These are phyloP conservation scores for Agrochola circellaris DNA, from an alignment of 2,888 invertebrate species.

Conservation along the genomic window DNA sequence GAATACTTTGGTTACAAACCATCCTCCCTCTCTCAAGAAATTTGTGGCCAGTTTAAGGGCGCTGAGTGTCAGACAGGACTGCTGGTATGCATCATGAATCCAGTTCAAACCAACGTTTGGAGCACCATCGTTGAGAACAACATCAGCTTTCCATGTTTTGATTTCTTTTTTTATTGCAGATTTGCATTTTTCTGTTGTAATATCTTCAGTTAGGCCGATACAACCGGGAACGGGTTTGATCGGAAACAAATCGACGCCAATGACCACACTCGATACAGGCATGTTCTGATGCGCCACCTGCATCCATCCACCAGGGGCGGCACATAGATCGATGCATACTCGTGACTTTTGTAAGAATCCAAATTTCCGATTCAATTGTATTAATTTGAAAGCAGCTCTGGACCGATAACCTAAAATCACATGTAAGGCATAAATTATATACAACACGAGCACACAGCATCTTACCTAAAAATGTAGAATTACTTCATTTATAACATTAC, in stretches of 20 bases:
- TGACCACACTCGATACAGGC: constrained; percentile 98
- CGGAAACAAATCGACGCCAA: constrained; percentile 99
- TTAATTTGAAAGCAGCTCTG: constrained; percentile 99
- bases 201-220: constrained; percentile 97
- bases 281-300: constrained; percentile 99
- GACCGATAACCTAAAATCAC: constrained; percentile 96
- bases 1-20: constrained; percentile 99
- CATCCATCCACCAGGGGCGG: constrained; percentile 99
- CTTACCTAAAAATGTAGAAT: neutral
- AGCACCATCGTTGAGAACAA: constrained; percentile 99
- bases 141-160: constrained; percentile 99
- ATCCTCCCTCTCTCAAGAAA: constrained; percentile 97
- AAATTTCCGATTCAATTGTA: constrained; percentile 99
- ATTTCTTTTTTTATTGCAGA: constrained; percentile 95
- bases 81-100: constrained; percentile 99
- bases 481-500: constrained; percentile 85
- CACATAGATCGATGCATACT: constrained; percentile 99
- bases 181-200: constrained; percentile 98
- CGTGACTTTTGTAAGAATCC: constrained; percentile 98
- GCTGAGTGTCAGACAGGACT: constrained; percentile 97
- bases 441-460: constrained; percentile 15
- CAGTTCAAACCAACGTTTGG: constrained; percentile 99
- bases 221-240: constrained; percentile 97
- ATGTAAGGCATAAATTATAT: constrained; percentile 1
- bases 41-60: constrained; percentile 97